These are phyloP conservation scores for Mayetiola destructor DNA, from an alignment of 2,888 invertebrate genomes.

Conservation along the genomic window DNA sequence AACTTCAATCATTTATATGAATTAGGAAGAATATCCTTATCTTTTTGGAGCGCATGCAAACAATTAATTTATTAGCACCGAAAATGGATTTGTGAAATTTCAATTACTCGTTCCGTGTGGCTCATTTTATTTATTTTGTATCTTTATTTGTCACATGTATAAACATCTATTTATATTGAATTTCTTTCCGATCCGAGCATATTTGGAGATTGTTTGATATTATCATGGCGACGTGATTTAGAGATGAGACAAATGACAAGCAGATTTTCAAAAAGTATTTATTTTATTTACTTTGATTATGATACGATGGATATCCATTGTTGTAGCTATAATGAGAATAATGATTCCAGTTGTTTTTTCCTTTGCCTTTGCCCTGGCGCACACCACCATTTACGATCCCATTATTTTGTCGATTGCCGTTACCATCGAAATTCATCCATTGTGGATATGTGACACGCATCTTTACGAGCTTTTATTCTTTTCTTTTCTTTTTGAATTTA, in stretches of 20 bases:
- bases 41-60: not conserved
- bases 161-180: no score
- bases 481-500: no score
- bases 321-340: constrained; percentile 1
- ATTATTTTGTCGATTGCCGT: not conserved
- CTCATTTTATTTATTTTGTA: no score
- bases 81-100: not conserved
- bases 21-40: not conserved
- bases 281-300: constrained; percentile 11
- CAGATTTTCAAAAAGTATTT: not conserved
- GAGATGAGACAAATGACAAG: no score
- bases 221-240: no score
- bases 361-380: constrained; percentile 3
- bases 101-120: no score
- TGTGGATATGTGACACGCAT: constrained; percentile 9
- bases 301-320: constrained; percentile 9
- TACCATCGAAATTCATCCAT: not conserved
- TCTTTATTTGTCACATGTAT: no score
- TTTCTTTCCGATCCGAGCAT: no score
- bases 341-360: constrained; percentile 1
- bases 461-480: not conserved
- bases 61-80: constrained; percentile 4
- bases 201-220: not conserved
- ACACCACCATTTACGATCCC: not conserved
- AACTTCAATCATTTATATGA: no score